These are phyloP conservation scores for Himantopus leucocephalus DNA, from an alignment of 2,113 vertebrate genomes.

Conservation along the genomic window DNA sequence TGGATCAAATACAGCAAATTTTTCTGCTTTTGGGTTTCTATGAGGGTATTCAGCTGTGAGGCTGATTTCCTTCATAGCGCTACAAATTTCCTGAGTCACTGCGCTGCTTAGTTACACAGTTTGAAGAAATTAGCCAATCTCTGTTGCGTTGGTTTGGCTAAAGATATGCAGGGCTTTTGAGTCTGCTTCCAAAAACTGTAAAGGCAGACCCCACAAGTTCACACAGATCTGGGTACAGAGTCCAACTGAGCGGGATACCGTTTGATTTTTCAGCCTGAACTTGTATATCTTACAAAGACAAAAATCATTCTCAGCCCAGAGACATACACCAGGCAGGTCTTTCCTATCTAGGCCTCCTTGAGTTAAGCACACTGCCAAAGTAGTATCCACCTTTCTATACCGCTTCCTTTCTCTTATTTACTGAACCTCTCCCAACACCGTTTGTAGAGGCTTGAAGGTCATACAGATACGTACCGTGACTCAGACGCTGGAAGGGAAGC, in stretches of 20 bases:
- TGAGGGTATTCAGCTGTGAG: not conserved
- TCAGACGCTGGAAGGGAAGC: not conserved
- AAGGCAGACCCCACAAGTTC: not conserved
- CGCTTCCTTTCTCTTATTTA: not conserved
- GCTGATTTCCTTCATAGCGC: not conserved
- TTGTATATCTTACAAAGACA: not conserved
- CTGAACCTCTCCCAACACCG: not conserved
- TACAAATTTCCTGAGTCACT: not conserved
- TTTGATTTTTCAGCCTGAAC: not conserved
- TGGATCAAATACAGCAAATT: not conserved
- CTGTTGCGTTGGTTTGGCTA: not conserved
- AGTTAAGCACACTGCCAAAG: rapidly evolving
- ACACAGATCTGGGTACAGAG: not conserved
- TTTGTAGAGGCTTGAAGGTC: not conserved
- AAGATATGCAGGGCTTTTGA: not conserved
- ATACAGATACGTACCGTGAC: not conserved
- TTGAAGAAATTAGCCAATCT: not conserved
- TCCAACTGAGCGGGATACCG: not conserved
- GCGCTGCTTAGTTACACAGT: not conserved
- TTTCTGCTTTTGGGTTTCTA: not conserved
- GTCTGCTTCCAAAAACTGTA: not conserved
- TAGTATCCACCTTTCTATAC: not conserved
- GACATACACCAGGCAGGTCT: not conserved
- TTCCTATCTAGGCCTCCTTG: not conserved
- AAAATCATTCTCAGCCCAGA: not conserved